A percentile compares a stretch with the other conserved stretches of the same genome.
phyloP scores from a whole-genome alignment of 2,113 vertebrate genomes.

The Istiophorus platypterus region DNA sequence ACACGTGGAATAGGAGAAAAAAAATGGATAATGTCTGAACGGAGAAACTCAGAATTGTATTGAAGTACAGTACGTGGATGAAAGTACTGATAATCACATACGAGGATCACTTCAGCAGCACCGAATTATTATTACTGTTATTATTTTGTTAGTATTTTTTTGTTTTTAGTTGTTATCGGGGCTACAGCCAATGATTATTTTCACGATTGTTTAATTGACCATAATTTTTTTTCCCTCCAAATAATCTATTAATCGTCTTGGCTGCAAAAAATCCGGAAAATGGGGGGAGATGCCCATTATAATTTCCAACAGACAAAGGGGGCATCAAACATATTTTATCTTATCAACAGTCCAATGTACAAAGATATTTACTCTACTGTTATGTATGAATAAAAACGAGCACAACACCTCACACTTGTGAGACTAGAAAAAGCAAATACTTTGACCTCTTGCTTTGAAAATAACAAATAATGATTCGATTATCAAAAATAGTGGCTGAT shows the following conservation, averaged over 20 bases:
- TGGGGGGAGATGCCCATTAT: background rate
- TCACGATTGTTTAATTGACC: background rate
- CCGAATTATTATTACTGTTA: no score
- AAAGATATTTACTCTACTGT: background rate
- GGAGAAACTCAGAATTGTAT: no score
- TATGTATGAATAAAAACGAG: background rate
- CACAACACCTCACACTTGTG: background rate
- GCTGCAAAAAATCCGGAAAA: no score
- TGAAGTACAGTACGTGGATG: no score
- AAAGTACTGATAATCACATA: background rate
- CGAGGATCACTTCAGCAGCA: background rate
- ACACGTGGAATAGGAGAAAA: background rate
- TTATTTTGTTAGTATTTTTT: no score
- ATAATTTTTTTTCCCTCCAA: no score
- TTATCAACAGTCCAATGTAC: background rate
- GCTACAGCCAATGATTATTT: background rate
- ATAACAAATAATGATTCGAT: background rate
- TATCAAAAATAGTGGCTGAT: no score
- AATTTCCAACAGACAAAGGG: background rate
- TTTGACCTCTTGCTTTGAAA: no score
- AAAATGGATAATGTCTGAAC: background rate
- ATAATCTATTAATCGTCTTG: no score
- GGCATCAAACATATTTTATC: background rate
- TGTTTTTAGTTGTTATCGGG: no score
- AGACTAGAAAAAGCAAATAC: no score